Evolutionary conservation across 2,113 vertebrate genomes (phyloP).

Genomic region (Galemys pyrenaicus): DNA sequence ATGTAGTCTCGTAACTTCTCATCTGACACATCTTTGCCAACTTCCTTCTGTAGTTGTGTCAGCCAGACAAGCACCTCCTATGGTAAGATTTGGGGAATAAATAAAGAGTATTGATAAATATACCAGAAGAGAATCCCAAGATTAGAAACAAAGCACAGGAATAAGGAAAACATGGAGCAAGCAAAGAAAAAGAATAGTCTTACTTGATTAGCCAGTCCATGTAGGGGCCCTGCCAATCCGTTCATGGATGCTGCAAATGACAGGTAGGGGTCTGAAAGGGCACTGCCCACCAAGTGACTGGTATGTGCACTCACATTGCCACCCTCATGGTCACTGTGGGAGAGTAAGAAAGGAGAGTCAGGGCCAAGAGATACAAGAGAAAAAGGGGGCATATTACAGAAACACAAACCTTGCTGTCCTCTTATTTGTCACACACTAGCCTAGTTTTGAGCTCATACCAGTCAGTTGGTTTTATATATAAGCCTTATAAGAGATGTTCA

Average conservation of each 20-base stretch:
- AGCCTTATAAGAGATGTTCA: conserved; percentile 11
- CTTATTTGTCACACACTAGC: conserved; percentile 13
- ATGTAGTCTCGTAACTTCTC: conserved; percentile 96
- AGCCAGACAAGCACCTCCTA: conserved; percentile 98
- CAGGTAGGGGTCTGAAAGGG: conserved; percentile 95
- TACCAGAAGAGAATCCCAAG: neutral
- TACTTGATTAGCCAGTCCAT: conserved; percentile 98
- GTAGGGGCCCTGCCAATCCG: conserved; percentile 95
- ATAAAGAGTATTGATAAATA: neutral
- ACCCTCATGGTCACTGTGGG: conserved; percentile 94
- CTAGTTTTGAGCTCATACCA: neutral
- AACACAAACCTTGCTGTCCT: neutral
- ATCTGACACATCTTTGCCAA: conserved; percentile 95
- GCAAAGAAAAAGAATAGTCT: neutral
- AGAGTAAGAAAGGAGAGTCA: conserved; percentile 27
- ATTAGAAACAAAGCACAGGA: neutral
- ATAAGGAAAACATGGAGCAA: neutral
- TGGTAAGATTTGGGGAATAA: neutral
- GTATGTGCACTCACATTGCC: conserved; percentile 98
- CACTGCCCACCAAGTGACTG: conserved; percentile 95
- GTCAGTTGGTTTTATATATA: neutral
- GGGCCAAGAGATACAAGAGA: neutral
- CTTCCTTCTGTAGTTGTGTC: conserved; percentile 95
- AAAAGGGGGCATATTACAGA: neutral
- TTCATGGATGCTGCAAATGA: conserved; percentile 98